Conservation (phyloP, 2,888 invertebrate species). For the Athalia circularis region DNA sequence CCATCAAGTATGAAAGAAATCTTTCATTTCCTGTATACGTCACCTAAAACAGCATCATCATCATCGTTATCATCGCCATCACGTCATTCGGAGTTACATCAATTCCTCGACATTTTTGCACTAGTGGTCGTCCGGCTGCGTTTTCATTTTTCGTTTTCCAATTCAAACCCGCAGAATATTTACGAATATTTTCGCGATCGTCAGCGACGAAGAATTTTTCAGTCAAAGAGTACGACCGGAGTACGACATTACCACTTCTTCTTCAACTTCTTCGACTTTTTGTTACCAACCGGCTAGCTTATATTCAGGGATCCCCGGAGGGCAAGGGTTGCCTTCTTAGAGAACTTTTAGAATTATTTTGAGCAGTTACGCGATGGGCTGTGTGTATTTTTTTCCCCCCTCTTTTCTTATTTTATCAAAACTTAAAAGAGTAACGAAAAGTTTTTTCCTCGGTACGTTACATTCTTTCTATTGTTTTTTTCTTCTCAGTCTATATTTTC, state of each 20-base stretch:
- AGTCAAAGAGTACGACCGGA: neutral
- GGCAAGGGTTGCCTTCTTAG: slow-evolving; percentile 13
- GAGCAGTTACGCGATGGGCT: neutral
- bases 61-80: too few species aligned
- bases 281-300: neutral
- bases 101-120: too few species aligned
- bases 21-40: too few species aligned
- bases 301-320: slow-evolving; percentile 13
- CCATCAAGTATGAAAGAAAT: too few species aligned
- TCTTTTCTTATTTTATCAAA: slow-evolving; percentile 3
- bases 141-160: too few species aligned
- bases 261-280: neutral
- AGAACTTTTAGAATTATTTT: slow-evolving; percentile 35
- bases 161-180: too few species aligned
- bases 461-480: neutral
- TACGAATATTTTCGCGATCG: neutral
- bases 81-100: too few species aligned
- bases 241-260: neutral
- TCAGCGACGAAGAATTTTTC: neutral
- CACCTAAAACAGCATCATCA: too few species aligned
- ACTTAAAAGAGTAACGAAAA: slow-evolving; percentile 14
- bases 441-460: neutral
- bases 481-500: slow-evolving; percentile 16
- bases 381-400: neutral
- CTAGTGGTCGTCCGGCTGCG: too few species aligned